Percentiles rank a stretch among this genome's conserved stretches.
phyloP scores from a whole-genome alignment of 2,797 vertebrate species.

The Intellagama lesueurii region DNA sequence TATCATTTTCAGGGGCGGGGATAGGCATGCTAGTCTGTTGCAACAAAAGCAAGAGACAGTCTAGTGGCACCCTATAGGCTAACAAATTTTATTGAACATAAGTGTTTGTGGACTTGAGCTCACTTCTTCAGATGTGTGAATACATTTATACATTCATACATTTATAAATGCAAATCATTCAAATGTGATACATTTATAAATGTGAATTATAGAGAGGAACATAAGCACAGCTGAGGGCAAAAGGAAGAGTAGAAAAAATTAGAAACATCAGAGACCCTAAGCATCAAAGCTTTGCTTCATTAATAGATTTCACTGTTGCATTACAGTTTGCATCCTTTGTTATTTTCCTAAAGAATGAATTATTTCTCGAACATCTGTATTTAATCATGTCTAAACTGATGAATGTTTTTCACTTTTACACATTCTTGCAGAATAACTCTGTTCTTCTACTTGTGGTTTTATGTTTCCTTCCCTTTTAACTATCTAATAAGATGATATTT shows the following conservation, averaged over 20 bases:
- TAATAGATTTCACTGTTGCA: background rate
- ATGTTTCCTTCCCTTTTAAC: background rate
- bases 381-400: background rate
- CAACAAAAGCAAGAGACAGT: no score
- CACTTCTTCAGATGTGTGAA: no score
- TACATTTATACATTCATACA: no score
- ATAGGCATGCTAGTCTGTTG: no score
- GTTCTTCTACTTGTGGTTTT: background rate
- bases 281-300: background rate
- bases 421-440: background rate
- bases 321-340: background rate
- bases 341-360: background rate
- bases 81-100: no score
- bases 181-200: background rate
- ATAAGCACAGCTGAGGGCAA: background rate
- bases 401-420: background rate
- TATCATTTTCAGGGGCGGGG: background rate
- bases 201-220: background rate
- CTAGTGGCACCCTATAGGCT: no score
- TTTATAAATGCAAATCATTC: no score
- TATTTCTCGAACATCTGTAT: background rate
- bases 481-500: background rate
- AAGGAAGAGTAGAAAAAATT: background rate
- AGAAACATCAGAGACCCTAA: background rate
- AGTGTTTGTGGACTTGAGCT: no score